Conservation (phyloP, 2,113 vertebrate genomes). For the Anarrhichthys ocellatus region DNA sequence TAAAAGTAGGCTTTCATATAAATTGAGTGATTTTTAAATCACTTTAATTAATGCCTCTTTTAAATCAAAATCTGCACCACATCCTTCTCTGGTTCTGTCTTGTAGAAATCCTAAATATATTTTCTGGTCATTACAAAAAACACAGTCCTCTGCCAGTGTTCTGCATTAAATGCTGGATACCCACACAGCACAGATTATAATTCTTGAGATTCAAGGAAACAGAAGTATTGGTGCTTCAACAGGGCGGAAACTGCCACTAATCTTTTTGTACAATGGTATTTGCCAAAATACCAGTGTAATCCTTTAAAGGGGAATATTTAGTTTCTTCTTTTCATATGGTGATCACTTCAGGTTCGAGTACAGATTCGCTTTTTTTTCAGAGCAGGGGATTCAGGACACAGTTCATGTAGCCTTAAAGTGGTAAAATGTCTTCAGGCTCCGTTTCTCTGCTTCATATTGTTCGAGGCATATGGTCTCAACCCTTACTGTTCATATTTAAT, state of each 20-base stretch:
- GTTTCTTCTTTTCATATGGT: not conserved
- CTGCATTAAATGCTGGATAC: not conserved
- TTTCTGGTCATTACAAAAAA: not conserved
- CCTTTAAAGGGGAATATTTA: not conserved
- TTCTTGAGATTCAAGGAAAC: not conserved
- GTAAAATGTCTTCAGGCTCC: not conserved
- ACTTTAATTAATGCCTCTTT: not conserved
- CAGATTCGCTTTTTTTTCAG: not conserved
- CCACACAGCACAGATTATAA: constrained; percentile 14
- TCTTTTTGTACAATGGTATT: not conserved
- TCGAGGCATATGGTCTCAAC: not conserved
- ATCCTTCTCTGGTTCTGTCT: not conserved
- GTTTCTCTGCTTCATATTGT: not conserved
- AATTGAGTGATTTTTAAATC: not conserved
- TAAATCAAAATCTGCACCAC: not conserved
- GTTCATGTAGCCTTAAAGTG: not conserved
- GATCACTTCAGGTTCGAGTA: not conserved
- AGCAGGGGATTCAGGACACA: not conserved
- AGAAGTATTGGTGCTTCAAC: not conserved
- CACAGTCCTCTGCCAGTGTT: not conserved
- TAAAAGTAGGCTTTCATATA: not conserved
- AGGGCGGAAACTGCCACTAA: not conserved
- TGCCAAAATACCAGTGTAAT: constrained; percentile 13
- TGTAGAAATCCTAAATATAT: not conserved
- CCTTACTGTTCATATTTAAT: no score